Evolutionary conservation across 1,140 invertebrate species (phyloP).

Genomic region (Radopholus similis): DNA sequence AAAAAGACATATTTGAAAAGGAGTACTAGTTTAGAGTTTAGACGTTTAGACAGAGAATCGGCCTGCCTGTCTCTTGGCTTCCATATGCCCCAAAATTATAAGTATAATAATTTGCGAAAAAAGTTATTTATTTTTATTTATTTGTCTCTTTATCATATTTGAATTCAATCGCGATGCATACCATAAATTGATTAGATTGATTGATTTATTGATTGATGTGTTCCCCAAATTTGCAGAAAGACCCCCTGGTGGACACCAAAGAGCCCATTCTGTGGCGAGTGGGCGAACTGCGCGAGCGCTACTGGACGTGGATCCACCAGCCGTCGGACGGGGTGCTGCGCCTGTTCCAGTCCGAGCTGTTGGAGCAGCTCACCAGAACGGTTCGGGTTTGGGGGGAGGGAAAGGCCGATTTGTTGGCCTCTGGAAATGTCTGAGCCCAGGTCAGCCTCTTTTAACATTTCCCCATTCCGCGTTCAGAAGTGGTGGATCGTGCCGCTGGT

Average conservation of each 20-base stretch:
- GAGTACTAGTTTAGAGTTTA: too few species aligned
- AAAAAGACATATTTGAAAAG: too few species aligned
- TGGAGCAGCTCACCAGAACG: constrained; percentile 45
- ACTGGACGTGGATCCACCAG: constrained; percentile 63
- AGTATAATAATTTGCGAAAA: not conserved
- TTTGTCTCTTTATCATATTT: too few species aligned
- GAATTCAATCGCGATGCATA: too few species aligned
- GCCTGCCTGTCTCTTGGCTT: too few species aligned
- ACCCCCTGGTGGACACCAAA: constrained; percentile 60
- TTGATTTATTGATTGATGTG: not conserved
- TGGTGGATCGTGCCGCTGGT: constrained; percentile 63
- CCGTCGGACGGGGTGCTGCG: constrained; percentile 61
- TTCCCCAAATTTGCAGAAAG: constrained; percentile 46
- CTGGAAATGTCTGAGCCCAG: not conserved
- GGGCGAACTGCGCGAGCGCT: constrained; percentile 60
- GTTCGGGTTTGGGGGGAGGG: too few species aligned
- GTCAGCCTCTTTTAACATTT: not conserved
- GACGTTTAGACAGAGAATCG: too few species aligned
- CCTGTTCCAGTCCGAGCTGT: constrained; percentile 61
- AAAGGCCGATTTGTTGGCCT: too few species aligned
- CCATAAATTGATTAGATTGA: too few species aligned
- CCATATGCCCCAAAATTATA: not conserved
- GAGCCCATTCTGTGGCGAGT: constrained; percentile 61
- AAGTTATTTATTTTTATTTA: not conserved
- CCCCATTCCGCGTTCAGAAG: not conserved